Evolutionary conservation across 2,797 vertebrate species (phyloP).

Genomic region (Capromys pilorides): DNA sequence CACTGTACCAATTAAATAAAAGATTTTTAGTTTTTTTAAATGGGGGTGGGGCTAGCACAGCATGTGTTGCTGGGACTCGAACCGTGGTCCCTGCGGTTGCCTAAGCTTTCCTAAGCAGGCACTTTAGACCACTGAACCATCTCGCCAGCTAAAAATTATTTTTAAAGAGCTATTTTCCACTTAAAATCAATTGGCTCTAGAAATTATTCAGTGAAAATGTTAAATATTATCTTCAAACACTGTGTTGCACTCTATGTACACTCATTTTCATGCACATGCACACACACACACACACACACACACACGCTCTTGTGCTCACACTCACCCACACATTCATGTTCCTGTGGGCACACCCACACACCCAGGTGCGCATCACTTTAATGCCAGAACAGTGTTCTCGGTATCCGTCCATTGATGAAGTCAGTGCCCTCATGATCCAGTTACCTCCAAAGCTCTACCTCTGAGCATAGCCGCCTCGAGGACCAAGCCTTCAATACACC

Average conservation of each 20-base stretch:
- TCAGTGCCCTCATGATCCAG: neutral
- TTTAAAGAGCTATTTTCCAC: conserved; percentile 17
- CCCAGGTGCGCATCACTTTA: neutral
- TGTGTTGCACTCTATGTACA: no score
- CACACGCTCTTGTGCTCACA: neutral
- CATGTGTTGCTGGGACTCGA: no score
- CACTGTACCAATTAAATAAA: no score
- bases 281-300: neutral
- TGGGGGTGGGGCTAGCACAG: no score
- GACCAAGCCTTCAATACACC: neutral
- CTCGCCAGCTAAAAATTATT: no score
- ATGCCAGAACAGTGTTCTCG: neutral
- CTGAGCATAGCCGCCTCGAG: neutral
- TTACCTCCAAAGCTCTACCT: neutral
- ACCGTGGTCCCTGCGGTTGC: no score
- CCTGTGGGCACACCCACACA: neutral
- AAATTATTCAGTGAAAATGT: neutral
- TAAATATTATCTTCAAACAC: neutral
- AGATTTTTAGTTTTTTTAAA: no score
- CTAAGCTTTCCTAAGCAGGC: no score
- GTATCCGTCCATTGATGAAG: neutral
- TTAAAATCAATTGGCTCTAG: conserved; percentile 4
- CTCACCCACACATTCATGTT: no score
- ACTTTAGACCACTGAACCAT: no score
- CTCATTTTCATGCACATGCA: no score